Base-by-base conservation (phyloP, 1,140 invertebrate genomes). In the Camponotus pennsylvanicus region DNA sequence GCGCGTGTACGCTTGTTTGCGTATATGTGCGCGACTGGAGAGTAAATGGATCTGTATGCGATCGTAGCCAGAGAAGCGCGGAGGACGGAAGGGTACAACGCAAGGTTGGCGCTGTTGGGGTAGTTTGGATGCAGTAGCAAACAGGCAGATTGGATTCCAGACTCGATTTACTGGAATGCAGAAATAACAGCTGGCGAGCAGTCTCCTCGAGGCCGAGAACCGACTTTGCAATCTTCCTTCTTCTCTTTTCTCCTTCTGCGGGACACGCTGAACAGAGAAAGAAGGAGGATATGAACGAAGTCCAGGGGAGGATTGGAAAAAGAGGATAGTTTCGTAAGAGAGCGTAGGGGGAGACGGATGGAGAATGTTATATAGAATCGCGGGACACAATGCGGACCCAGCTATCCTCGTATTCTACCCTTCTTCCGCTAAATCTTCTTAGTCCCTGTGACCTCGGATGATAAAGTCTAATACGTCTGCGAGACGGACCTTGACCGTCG, bases 111-210 rank as follows among this genome's bases (percentile, higher is more conserved):
- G 64, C 27, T 52, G 49, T 52, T 52, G 69, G 85, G 69, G 83
- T 90, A 89, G 80, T 88, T 85, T 86, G 86, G 83, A 89, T 88
- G 87, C 88, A 89, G 90, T 87, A 92, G 89, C 92, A 92, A 93
- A 92, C 91, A 93, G 91, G 88, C 92, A 93, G 92, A 92, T 93
- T 93, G 92, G 90, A 93, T 93, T 93, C 92, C 88, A 91, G 88
- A 92, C 88, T 93, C 92, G 92, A 93, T 93, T 93, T 92, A 93
- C 89, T 88, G 92, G 92, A 93, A 93, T 93, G 92, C 85, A 91
- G 91, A 91, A 93, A 93, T 91, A 93, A 93, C 92, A 93, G 92
- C 90, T 93, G 92, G 88, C 85, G 76, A 91, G 80, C 55, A 64
- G 87, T 87, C 86, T 91, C 79, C 90, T 88, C 90, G 87, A 90